Percentiles rank a stretch among this genome's conserved stretches.
Conservation (phyloP, 2,888 invertebrate species). For the Endomychus coccineus region DNA sequence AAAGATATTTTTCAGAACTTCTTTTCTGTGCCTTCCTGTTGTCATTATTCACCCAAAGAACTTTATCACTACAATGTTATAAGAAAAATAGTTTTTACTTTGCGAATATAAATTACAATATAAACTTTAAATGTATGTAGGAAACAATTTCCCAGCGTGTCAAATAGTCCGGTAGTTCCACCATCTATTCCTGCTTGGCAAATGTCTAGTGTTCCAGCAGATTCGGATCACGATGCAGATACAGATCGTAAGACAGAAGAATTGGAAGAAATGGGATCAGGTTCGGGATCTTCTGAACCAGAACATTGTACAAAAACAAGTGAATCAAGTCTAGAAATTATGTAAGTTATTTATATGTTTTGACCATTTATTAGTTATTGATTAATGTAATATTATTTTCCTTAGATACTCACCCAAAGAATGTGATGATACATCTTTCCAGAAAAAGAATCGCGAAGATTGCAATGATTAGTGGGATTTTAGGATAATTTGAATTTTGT, state of each 20-base stretch:
- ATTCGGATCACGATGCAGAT: slow-evolving; percentile 41
- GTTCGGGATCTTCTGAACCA: slow-evolving; percentile 59
- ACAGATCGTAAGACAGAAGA: slow-evolving; percentile 51
- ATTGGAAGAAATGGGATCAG: slow-evolving; percentile 46
- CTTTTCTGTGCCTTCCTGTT: no score
- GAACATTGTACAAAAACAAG: slow-evolving; percentile 69
- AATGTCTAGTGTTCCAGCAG: slow-evolving; percentile 51
- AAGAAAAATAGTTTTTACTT: no score
- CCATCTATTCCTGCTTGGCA: slow-evolving; percentile 79
- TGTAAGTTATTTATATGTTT: slow-evolving; percentile 44
- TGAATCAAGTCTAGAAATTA: slow-evolving; percentile 67
- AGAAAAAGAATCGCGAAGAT: slow-evolving; percentile 29
- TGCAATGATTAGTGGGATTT: no score
- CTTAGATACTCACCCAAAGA: slow-evolving; percentile 32
- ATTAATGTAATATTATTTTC: slow-evolving; percentile 10
- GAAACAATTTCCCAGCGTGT: slow-evolving; percentile 70
- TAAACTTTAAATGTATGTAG: no score
- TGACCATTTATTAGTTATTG: not conserved
- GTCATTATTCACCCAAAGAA: no score
- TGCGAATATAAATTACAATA: no score
- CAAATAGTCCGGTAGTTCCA: slow-evolving; percentile 52
- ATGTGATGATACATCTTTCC: slow-evolving; percentile 29
- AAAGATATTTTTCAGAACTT: no score
- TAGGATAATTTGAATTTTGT: not conserved
- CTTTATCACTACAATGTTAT: no score